Evolutionary conservation across 2,797 vertebrate genomes (phyloP), one percentile per base, ranked within the genome.

Genomic region (Gastrophryne carolinensis): DNA sequence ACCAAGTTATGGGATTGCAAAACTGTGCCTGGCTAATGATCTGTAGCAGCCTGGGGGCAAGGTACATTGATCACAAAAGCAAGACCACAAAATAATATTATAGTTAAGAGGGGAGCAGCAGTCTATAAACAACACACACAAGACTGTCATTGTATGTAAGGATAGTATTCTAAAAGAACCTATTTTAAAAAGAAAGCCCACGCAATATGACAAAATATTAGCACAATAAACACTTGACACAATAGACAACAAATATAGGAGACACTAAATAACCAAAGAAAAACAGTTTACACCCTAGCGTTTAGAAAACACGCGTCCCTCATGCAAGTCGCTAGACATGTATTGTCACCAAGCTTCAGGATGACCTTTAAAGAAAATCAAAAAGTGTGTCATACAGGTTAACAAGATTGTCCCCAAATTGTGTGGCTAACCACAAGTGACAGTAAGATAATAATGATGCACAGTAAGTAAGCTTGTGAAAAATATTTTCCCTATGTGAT

Each of bases 51-150:
- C 60, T 41, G 8, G 17, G 34, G 61, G 61, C 49, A 66, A 35
- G 27, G 15, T 10, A 71, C 66, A 66, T 17, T 50, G 73, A 75
- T 61, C 44, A 53, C 12, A 62, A 60, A 27, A 15, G 35, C 32
- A 11, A 64, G 41, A 78, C 75, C 75, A 72, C 61, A 78, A 66
- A 60, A 72, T 72, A 60, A 72, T 66, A 66, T 78, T 64, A 58
- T 34, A 29, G n/a, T 53, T 60, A 64, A 13, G 44, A 77, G 58
- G 39, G 19, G 66, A 72, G 26, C 50, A 58, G 39, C 53, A 64
- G 44, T 21, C 49, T 26, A 7, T 65, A 50, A 30, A 47, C 30
- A 52, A 35, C 30, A 53, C 56, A 65, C 11, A 77, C 68, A 72
- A 66, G 52, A 72, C 41, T 58, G 68, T 21, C 61, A 58, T 78